These are phyloP conservation scores for Mactra quadrangularis DNA, from an alignment of 1,140 invertebrate genomes.

Conservation along the genomic window DNA sequence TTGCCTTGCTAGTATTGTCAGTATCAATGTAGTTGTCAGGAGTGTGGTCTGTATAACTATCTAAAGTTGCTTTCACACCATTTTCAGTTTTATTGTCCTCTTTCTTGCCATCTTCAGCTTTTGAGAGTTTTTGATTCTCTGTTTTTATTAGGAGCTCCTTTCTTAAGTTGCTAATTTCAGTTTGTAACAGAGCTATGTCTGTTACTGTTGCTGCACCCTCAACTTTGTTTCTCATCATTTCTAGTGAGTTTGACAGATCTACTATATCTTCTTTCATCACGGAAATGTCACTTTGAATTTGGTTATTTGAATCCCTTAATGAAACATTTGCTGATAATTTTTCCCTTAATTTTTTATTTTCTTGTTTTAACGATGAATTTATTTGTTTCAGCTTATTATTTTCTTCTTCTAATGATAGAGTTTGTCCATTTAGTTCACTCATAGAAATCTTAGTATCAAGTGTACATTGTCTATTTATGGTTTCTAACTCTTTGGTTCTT, in stretches of 20 bases:
- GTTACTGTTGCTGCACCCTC: not conserved
- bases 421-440: not conserved
- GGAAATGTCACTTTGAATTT: not conserved
- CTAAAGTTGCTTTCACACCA: too few relatives aligned
- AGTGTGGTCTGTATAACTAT: too few relatives aligned
- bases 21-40: not conserved
- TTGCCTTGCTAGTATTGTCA: not conserved
- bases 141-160: not conserved
- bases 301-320: not conserved
- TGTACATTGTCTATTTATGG: too few relatives aligned
- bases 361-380: not conserved
- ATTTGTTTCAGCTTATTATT: not conserved
- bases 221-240: not conserved
- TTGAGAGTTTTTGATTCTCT: not conserved
- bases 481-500: too few relatives aligned
- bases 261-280: not conserved
- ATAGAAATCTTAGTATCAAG: not conserved
- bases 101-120: not conserved
- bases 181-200: not conserved
- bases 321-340: not conserved
- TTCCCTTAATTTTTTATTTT: not conserved
- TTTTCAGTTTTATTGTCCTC: not conserved
- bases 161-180: not conserved
- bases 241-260: not conserved
- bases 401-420: not conserved